Evolutionary conservation across 2,797 vertebrate species (phyloP), one percentile per base, ranked within the genome.

Genomic region (Amniataba percoides): DNA sequence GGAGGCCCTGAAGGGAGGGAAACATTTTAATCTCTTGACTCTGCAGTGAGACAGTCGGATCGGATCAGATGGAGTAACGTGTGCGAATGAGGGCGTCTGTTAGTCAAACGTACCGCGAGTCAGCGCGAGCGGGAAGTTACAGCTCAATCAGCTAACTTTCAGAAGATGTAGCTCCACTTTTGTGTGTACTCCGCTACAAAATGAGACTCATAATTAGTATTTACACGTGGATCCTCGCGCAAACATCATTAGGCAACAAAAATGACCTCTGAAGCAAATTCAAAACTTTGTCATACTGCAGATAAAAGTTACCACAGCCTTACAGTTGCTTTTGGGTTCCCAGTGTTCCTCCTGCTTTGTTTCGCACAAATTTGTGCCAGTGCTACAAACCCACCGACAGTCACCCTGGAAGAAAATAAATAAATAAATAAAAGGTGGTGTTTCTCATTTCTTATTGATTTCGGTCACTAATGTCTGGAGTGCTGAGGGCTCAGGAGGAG

Each of bases 1-100:
- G 42, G 31, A 81, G 62, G 68, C 73, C 66, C 48, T 0, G 21
- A 72, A 52, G 66, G 71, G 56, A 80, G 31, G 68, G 60, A 66
- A 77, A 56, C 69, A 49, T 81, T 77, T 82, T 60, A 82, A 80
- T 83, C 68, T 83, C 62, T 78, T 71, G 69, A 59, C 79, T 59
- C 31, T 58, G 27, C 71, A 77, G 31, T 57, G 63, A 77, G 70
- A 74, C 25, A 58, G 49, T n/a, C 12, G 69, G 56, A 69, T 75
- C 23, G 34, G 21, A 64, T 78, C 52, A 56, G 69, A 78, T 16
- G 45, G 6, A 59, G 16, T 13, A 3, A 3, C 57, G 23, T 21
- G 3, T 14, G 16, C 0, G 31, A 67, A 46, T 18, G 18, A 59
- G 0, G 11, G 39, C 49, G 25, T 63, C 45, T 56, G 6, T 31